Conservation (phyloP, 1,140 invertebrate species). For the Sweltsa coloradensis region DNA sequence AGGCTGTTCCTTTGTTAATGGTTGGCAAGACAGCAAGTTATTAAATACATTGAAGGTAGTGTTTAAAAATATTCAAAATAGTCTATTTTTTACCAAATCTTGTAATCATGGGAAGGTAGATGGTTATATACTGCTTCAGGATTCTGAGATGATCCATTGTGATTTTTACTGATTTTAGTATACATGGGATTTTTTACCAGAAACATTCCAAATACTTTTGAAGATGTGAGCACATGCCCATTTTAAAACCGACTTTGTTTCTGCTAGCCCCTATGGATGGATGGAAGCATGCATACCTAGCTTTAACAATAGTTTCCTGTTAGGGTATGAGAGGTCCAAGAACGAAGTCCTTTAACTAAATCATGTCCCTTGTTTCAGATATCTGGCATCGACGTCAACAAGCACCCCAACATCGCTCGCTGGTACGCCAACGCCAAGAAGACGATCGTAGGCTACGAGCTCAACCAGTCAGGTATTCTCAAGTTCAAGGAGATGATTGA, state of each 20-base stretch:
- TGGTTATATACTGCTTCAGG: background rate
- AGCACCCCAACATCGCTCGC: constrained; percentile 4
- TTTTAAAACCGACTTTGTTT: background rate
- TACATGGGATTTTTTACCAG: no score
- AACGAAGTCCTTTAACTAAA: background rate
- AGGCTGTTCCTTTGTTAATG: background rate
- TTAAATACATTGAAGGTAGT: background rate
- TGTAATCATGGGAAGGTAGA: background rate
- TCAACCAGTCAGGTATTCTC: constrained; percentile 7
- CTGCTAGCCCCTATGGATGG: background rate
- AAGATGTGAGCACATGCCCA: background rate
- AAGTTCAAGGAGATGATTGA: constrained; percentile 8
- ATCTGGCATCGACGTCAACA: constrained; percentile 6
- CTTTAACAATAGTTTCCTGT: background rate
- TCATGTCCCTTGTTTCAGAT: no score
- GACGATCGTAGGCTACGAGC: constrained; percentile 9
- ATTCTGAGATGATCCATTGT: background rate
- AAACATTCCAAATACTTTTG: background rate
- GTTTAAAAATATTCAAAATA: constrained; percentile 3
- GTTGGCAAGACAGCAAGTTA: background rate
- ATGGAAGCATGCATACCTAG: background rate
- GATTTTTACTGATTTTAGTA: no score
- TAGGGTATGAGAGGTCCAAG: background rate
- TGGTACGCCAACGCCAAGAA: constrained; percentile 9
- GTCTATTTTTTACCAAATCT: background rate